Evolutionary conservation across 2,888 invertebrate species (phyloP), one percentile per base, ranked within the genome.

Genomic region (Selenia dentaria): DNA sequence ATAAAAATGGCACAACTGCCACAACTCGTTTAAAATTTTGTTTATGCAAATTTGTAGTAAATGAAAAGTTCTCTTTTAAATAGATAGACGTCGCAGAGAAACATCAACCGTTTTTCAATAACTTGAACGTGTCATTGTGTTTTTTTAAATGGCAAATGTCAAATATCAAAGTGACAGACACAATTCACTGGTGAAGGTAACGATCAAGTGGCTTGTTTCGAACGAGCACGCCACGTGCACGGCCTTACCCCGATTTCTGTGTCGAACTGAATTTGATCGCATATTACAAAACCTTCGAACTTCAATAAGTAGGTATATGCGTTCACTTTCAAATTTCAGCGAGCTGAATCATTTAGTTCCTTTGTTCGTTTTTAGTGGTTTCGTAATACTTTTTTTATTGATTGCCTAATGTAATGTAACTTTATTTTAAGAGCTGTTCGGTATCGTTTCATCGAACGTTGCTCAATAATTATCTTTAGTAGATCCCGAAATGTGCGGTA

Each of bases 201-300:
- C 59, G 50, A 57, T 49, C 57, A 64, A 66, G 51, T 51, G 53
- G 51, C 64, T 63, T 62, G 65, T 67, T 70, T 69, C 64, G 56
- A 71, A 64, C 59, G 56, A 51, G 53, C 61, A 63, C 59, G 54
- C 64, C 70, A 74, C 68, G 68, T 72, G 68, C 64, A 56, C 61
- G 81, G 70, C 85, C 84, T 84, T 80, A 83, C 74, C 67, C 77
- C 59, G 69, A 62, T 75, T 75, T 68, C 67, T 67, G 73, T 62
- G 73, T 62, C 64, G 62, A 70, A 72, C 67, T 67, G 59, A 71
- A 71, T 76, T 76, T 68, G 68, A 68, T 70, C 64, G 54, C 62
- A 64, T 70, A 66, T 69, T 69, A 64, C 67, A 64, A 66, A 76
- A 65, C 78, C 75, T 80, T 80, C 72, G 52, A 70, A 53, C 54